phyloP scores from a whole-genome alignment of 2,888 invertebrate genomes.

The Leptopilina myrica region DNA sequence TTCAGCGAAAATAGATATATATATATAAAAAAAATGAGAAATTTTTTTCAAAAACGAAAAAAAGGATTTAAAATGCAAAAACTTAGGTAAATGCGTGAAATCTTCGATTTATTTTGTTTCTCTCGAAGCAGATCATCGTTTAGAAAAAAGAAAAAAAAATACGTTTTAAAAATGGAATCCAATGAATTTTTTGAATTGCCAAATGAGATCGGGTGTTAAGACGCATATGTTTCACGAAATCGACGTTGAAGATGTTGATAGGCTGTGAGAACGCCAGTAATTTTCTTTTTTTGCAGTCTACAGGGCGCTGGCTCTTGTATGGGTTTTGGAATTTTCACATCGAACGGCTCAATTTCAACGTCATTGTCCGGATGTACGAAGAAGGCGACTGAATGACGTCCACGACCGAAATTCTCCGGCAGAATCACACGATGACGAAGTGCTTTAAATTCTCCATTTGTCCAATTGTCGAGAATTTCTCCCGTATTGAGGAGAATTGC shows the following conservation, averaged over 20 bases:
- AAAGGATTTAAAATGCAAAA: slow-evolving; percentile 27
- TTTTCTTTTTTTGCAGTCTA: slow-evolving; percentile 76
- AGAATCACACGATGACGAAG: slow-evolving; percentile 86
- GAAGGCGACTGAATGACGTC: slow-evolving; percentile 87
- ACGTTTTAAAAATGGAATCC: not conserved
- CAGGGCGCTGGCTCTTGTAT: slow-evolving; percentile 73
- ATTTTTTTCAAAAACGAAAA: not conserved
- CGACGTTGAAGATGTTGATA: slow-evolving; percentile 85
- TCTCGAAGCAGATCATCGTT: slow-evolving; percentile 1
- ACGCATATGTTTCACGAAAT: slow-evolving; percentile 84
- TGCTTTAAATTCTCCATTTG: slow-evolving; percentile 83
- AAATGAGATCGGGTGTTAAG: slow-evolving; percentile 58
- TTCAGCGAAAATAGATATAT: too few relatives aligned
- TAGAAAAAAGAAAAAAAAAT: too few relatives aligned
- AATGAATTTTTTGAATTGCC: too few relatives aligned
- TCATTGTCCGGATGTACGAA: slow-evolving; percentile 86
- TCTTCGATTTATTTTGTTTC: slow-evolving; percentile 10
- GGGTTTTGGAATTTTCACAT: slow-evolving; percentile 72
- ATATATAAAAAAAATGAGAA: too few relatives aligned
- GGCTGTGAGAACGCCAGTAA: slow-evolving; percentile 82
- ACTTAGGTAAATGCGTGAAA: slow-evolving; percentile 31
- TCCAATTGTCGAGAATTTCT: slow-evolving; percentile 86
- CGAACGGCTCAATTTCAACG: slow-evolving; percentile 78
- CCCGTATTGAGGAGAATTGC: slow-evolving; percentile 87
- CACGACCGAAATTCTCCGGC: slow-evolving; percentile 82